Evolutionary conservation across 92 coral and sea anemone species (phyloP), one percentile per base, ranked within the genome.

Genomic region (Scolanthus callimorphus): DNA sequence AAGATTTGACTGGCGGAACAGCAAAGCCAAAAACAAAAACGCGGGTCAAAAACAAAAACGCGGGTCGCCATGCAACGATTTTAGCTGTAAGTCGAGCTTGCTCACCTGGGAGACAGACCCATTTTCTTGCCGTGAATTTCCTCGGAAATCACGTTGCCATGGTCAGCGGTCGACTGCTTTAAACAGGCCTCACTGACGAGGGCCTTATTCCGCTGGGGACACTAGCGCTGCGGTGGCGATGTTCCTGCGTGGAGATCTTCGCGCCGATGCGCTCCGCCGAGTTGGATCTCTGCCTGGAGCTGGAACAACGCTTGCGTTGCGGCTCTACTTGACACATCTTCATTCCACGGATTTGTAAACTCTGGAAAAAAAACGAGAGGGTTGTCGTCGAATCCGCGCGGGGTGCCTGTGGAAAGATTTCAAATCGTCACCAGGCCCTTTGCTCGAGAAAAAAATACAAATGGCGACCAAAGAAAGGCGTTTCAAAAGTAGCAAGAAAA

Each of bases 261-360:
- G 54, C 9, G 6, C 17, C 11, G 47, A 15, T 25, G 4, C 52
- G 52, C 4, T 46, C 52, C 8, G 80, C 80, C 10, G 73, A 62
- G 52, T 47, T 63, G 0, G 80, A 69, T 39, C 80, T 60, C 26
- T 51, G 45, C 34, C 34, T 82, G 55, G 52, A 13, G 23, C 59
- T 64, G 15, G 74, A 29, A 26, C 52, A 26, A 15, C 54, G 69
- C 29, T 28, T 51, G 12, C 11, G 41, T 11, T 41, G 79, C 17
- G 58, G 15, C 27, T 59, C 65, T 2, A 58, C 20, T 24, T 31
- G 10, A 56, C 56, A 47, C 17, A 82, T 55, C 20, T 38, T 63
- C 46, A 44, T 39, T 11, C 83, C 89, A 31, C 61, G 49, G 23
- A 82, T 76, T 29, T 38, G 66, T 17, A 82, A 57, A 6, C 63